Evolutionary conservation across 2,888 invertebrate genomes (phyloP), one percentile per base, ranked within the genome.

Genomic region (Noctua pronuba): DNA sequence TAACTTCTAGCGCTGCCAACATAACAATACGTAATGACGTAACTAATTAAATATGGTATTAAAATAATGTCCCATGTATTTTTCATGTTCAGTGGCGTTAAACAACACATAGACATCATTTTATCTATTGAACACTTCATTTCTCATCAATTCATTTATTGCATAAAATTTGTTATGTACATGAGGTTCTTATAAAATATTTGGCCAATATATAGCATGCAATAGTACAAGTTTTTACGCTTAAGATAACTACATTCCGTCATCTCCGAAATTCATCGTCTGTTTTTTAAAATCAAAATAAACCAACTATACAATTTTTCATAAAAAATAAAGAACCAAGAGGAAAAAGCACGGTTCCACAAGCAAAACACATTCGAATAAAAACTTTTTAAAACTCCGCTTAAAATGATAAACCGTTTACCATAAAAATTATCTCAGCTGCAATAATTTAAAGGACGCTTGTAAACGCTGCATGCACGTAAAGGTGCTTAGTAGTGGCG

Each of bases 401-500:
- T 35, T 16, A 83, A 86, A 86, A 72, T 66, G 44, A 77, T 67
- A 66, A 70, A 71, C 52, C 35, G 49, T 60, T 70, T 46, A 44
- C 67, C 74, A 75, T 83, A 83, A 78, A 77, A 73, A 35, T 38
- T 68, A 83, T 83, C 83, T 83, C 31, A 10, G 18, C 24, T 11
- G 71, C 64, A 79, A 82, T 86, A 82, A 83, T 70, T 82, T 73
- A 64, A 67, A 70, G 69, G 73, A 85, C 82, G 72, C 38, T 60
- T 65, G 79, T 79, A 66, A 72, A 60, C 75, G 49, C 65, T 70
- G 72, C 46, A 65, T 76, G 73, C 80, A 77, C 76, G 85, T 76
- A 69, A 75, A 75, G 52, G 85, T 76, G 80, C 83, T 87, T 79
- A 88, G 77, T 82, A 80, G 65, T 58, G 64, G 52, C 72, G 71